Conservation (phyloP, 2,888 invertebrate genomes). For the Polylopha cassiicola region DNA sequence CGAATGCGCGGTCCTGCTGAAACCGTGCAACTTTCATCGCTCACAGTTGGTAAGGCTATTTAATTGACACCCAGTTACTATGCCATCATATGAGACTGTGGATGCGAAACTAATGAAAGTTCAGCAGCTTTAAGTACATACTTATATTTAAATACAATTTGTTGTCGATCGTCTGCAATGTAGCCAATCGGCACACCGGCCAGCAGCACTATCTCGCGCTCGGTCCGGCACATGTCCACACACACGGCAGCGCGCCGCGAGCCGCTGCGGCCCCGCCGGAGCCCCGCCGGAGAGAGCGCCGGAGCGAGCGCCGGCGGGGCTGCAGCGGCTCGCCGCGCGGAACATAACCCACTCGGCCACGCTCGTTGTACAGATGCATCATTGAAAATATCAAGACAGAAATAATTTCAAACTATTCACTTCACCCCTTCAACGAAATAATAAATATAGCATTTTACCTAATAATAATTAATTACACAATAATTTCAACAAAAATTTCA, state of each 20-base stretch:
- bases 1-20: constrained; percentile 48
- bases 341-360: constrained; percentile 54
- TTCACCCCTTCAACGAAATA: constrained; percentile 66
- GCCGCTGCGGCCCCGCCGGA: constrained; percentile 27
- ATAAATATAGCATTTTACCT: constrained; percentile 74
- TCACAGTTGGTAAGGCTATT: constrained; percentile 61
- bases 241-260: constrained; percentile 38
- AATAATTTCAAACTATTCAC: constrained; percentile 74
- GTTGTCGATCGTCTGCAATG: constrained; percentile 33
- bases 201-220: constrained; percentile 28
- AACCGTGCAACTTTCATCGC: constrained; percentile 50
- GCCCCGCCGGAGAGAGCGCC: constrained; percentile 32
- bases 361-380: constrained; percentile 57
- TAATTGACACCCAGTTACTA: constrained; percentile 67
- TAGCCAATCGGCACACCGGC: constrained; percentile 19
- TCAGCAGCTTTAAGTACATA: constrained; percentile 57
- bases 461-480: constrained; percentile 74
- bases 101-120: constrained; percentile 58
- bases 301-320: constrained; percentile 32
- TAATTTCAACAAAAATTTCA: constrained; percentile 76
- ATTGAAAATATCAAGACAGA: constrained; percentile 74
- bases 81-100: constrained; percentile 39
- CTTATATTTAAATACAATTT: constrained; percentile 44
- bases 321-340: constrained; percentile 39
- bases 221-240: constrained; percentile 67